Percentiles rank a stretch among this genome's conserved stretches.
phyloP scores from a whole-genome alignment of 2,113 vertebrate species.

The Otocyon megalotis region DNA sequence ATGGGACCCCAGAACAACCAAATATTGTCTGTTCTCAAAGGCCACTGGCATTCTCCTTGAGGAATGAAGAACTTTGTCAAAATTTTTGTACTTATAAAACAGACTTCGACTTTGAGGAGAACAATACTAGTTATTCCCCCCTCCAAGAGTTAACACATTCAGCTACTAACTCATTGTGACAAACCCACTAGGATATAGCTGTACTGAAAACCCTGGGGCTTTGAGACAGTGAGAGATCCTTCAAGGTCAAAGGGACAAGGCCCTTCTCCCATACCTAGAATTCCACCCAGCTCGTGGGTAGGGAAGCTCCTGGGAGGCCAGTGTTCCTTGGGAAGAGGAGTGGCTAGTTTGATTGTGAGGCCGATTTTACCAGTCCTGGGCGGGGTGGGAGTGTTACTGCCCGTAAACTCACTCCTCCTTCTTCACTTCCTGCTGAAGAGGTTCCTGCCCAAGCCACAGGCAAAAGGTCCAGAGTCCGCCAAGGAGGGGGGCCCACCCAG shows the following conservation, averaged over 20 bases:
- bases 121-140: background rate
- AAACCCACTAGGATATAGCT: background rate
- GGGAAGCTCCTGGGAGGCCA: fast-evolving
- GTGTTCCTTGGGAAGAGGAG: background rate
- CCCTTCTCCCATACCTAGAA: background rate
- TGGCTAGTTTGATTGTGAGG: background rate
- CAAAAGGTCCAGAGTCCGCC: background rate
- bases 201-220: background rate
- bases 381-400: background rate
- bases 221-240: background rate
- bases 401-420: background rate
- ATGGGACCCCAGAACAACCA: background rate
- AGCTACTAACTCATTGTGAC: background rate
- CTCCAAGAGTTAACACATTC: background rate
- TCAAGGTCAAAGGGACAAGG: background rate
- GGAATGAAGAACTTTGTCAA: background rate
- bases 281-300: background rate
- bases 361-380: background rate
- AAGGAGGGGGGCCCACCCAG: too few species aligned
- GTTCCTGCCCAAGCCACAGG: background rate
- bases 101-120: background rate
- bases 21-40: background rate
- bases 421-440: background rate
- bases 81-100: background rate
- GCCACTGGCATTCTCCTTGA: background rate